Evolutionary conservation across 2,888 invertebrate genomes (phyloP).

Genomic region (Ctena decussata): DNA sequence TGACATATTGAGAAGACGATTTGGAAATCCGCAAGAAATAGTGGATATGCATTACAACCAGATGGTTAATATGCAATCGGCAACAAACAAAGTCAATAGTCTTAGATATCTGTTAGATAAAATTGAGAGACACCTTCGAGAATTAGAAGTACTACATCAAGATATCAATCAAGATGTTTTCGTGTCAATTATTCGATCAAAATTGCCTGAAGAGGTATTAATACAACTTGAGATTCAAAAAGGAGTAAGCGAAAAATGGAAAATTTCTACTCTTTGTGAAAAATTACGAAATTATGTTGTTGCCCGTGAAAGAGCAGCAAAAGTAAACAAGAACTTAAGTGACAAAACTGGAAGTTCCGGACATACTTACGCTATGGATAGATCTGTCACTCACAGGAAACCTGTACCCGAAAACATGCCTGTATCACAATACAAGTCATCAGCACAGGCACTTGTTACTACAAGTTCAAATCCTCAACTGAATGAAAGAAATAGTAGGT

Average conservation of each 20-base stretch:
- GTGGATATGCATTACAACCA: slow-evolving; percentile 36
- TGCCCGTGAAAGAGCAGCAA: not conserved
- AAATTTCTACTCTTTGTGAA: too few species aligned
- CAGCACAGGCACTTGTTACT: too few species aligned
- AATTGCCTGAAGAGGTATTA: slow-evolving; percentile 25
- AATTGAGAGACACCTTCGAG: slow-evolving; percentile 19
- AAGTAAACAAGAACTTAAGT: too few species aligned
- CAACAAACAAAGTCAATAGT: slow-evolving; percentile 24
- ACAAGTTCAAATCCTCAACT: too few species aligned
- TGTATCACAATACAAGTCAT: too few species aligned
- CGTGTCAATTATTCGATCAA: slow-evolving; percentile 31
- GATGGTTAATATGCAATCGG: slow-evolving; percentile 16
- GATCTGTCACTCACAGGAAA: too few species aligned
- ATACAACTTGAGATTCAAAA: slow-evolving; percentile 37
- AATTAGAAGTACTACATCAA: slow-evolving; percentile 25
- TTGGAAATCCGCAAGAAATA: slow-evolving; percentile 41
- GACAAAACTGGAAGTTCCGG: too few species aligned
- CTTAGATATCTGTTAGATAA: slow-evolving; percentile 16
- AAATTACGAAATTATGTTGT: not conserved
- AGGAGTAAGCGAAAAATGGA: not conserved
- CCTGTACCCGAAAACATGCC: too few species aligned
- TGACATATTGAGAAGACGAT: slow-evolving; percentile 23
- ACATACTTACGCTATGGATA: too few species aligned
- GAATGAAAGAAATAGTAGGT: slow-evolving; percentile 12
- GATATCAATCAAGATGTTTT: slow-evolving; percentile 33